These are phyloP conservation scores for Drosophila suzukii DNA, from an alignment of 1,140 invertebrate genomes.

Conservation along the genomic window DNA sequence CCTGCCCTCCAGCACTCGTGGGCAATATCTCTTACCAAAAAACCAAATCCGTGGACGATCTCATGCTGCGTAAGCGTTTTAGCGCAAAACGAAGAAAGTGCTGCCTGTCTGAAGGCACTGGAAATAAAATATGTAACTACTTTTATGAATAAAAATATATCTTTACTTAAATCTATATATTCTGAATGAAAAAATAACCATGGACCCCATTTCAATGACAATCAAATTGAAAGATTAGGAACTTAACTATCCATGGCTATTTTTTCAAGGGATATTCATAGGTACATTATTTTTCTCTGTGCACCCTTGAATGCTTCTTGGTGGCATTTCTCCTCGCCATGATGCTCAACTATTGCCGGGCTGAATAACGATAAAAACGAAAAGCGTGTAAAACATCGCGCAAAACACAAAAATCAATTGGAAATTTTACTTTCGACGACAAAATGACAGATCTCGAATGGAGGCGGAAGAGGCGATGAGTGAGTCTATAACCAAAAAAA, in stretches of 20 bases:
- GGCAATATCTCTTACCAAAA: slow-evolving; percentile 19
- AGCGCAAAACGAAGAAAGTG: slow-evolving; percentile 63
- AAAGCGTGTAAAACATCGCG: slow-evolving; percentile 77
- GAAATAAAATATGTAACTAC: not conserved
- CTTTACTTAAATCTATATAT: too few species aligned
- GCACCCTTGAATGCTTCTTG: slow-evolving; percentile 19
- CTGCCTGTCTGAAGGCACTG: slow-evolving; percentile 30
- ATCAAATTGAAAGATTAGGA: not conserved
- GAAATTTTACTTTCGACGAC: slow-evolving; percentile 81
- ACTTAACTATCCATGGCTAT: not conserved
- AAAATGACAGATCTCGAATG: slow-evolving; percentile 47
- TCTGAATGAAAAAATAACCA: not conserved
- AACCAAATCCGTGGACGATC: slow-evolving; percentile 52
- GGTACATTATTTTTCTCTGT: not conserved
- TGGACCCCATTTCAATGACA: not conserved
- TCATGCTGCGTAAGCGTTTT: slow-evolving; percentile 79
- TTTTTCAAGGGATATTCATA: not conserved
- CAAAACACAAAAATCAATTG: slow-evolving; percentile 75
- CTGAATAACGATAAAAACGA: slow-evolving; percentile 75
- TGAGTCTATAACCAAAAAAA: slow-evolving; percentile 14
- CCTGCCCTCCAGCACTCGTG: slow-evolving; percentile 42
- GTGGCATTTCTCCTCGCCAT: slow-evolving; percentile 70
- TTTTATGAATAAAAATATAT: not conserved
- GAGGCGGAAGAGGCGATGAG: slow-evolving; percentile 41
- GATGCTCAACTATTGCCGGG: slow-evolving; percentile 72